phyloP scores from a whole-genome alignment of 2,797 vertebrate genomes.

The Labroides dimidiatus region DNA sequence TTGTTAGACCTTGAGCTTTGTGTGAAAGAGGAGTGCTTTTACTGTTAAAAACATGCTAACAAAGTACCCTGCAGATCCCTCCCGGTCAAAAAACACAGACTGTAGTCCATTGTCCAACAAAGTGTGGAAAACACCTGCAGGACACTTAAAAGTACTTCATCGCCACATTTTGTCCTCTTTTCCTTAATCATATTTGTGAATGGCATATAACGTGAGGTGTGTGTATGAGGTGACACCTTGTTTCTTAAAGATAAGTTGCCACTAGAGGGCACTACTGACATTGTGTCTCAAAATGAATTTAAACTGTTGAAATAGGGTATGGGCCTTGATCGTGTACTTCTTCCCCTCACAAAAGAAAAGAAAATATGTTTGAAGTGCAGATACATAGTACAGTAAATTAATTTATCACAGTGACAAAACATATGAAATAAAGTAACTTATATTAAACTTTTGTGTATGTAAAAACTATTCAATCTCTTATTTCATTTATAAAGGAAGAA shows the following conservation, averaged over 20 bases:
- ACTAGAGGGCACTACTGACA: slow-evolving; percentile 55
- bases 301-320: not conserved
- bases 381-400: not conserved
- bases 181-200: slow-evolving; percentile 59
- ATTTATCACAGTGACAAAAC: too few relatives aligned
- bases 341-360: not conserved
- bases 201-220: slow-evolving; percentile 50
- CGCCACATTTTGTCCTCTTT: slow-evolving; percentile 79
- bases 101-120: slow-evolving; percentile 62
- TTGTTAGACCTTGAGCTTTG: slow-evolving; percentile 54
- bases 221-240: slow-evolving; percentile 7
- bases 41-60: slow-evolving; percentile 64
- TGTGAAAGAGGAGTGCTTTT: slow-evolving; percentile 65
- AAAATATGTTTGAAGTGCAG: not conserved
- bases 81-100: slow-evolving; percentile 61
- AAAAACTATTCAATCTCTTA: too few relatives aligned
- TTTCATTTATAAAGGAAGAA: too few relatives aligned
- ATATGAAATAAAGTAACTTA: too few relatives aligned
- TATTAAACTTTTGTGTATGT: too few relatives aligned
- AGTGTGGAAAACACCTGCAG: slow-evolving; percentile 55
- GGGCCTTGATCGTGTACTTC: not conserved
- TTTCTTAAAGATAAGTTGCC: slow-evolving; percentile 6
- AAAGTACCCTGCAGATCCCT: slow-evolving; percentile 54
- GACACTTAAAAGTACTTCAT: slow-evolving; percentile 61
- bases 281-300: not conserved